Evolutionary conservation across 2,113 vertebrate species (phyloP).

Genomic region (Ochotona princeps): DNA sequence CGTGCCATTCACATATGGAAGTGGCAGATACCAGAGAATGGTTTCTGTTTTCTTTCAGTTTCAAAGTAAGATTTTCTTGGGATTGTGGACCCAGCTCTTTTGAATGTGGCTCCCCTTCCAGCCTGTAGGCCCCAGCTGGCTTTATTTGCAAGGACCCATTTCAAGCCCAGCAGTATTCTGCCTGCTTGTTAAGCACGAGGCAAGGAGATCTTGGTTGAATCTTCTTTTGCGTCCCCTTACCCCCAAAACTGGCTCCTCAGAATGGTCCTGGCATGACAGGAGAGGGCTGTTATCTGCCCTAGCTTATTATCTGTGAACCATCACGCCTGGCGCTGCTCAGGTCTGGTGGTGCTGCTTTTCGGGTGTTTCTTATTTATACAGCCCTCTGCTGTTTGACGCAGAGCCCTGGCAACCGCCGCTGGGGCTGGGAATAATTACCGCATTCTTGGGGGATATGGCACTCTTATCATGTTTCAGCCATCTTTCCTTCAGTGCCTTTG

Average conservation of each 20-base stretch:
- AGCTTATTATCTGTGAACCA: not conserved
- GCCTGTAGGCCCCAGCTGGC: not conserved
- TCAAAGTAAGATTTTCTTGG: not conserved
- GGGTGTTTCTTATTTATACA: slow-evolving; percentile 35
- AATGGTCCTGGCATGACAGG: not conserved
- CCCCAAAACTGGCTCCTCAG: not conserved
- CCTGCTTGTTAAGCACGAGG: not conserved
- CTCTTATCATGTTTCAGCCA: not conserved
- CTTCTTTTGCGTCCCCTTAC: not conserved
- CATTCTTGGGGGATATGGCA: slow-evolving; percentile 30
- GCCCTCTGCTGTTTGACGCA: not conserved
- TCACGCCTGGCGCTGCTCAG: not conserved
- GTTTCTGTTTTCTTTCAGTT: not conserved
- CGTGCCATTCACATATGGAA: not conserved
- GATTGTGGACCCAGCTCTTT: not conserved
- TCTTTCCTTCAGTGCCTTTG: slow-evolving; percentile 63
- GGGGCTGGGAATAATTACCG: slow-evolving; percentile 64
- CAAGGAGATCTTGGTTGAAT: not conserved
- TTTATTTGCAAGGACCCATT: not conserved
- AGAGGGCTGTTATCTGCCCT: not conserved
- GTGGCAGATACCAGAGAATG: not conserved
- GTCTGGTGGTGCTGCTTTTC: not conserved
- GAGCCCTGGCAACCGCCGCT: not conserved
- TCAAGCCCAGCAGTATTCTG: not conserved
- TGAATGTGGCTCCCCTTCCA: not conserved